Evolutionary conservation across 2,797 vertebrate genomes (phyloP), one percentile per base, ranked within the genome.

Genomic region (Sebastiscus tertius): DNA sequence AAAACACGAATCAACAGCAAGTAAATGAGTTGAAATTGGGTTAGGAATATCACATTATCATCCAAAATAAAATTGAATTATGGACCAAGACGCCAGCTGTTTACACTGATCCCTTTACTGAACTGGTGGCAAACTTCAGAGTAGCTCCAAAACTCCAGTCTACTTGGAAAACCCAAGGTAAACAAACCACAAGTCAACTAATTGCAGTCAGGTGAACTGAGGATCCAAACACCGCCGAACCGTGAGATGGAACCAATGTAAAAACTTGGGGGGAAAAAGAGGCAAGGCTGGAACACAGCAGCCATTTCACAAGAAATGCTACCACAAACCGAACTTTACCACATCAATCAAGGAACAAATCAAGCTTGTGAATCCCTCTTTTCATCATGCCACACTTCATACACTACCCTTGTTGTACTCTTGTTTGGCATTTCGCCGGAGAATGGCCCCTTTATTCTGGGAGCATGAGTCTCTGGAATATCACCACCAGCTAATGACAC

Each of bases 1-100:
- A 84, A 93, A 93, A 92, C 88, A 91, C 85, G 91, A 94, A 94
- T 94, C 89, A 94, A 94, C 87, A 90, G 87, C 87, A 89, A 91
- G 90, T 85, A 91, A 93, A 95, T 93, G 60, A 91, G 80, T 87
- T 87, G 83, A 92, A 94, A 96, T 92, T 85, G 70, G 90, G 86
- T 95, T 96, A 93, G 89, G 82, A 93, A 91, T 93, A 95, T 96
- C 93, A 90, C 89, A 95, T 96, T 95, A 95, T 90, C 78, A 83
- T 93, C 89, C 90, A 87, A 92, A 94, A 95, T 94, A 91, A 91
- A 92, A 96, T 94, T 67, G 3, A 89, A 94, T 96, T 87, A 94
- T 11, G 34, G 67, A 83, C 82, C 56, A 76, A 92, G 91, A 92
- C 80, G 90, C 87, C 88, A 92, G 89, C 86, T 92, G 90, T 92